Conservation (phyloP, 1,140 invertebrate genomes). For the Pristionchus pacificus region DNA sequence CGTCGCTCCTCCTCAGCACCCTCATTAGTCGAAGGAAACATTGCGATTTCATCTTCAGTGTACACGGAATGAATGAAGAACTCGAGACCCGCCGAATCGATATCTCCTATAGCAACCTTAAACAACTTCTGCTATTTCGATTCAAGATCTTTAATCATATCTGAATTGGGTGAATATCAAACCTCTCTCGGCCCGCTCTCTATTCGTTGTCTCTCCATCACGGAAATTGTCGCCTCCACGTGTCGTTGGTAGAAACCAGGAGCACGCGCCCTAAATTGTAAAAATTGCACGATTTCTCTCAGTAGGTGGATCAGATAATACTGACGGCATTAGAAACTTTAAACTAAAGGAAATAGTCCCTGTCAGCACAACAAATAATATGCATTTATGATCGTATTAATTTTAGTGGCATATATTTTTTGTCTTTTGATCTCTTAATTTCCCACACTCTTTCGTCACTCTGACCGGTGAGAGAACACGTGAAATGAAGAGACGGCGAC, state of each 20-base stretch:
- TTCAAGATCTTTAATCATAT: neutral
- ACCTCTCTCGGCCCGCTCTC: constrained; percentile 32
- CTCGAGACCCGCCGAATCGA: constrained; percentile 48
- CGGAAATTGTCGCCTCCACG: constrained; percentile 46
- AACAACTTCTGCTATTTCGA: too few relatives aligned
- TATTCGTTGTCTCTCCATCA: constrained; percentile 21
- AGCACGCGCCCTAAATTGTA: constrained; percentile 39
- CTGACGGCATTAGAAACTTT: too few relatives aligned
- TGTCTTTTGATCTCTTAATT: too few relatives aligned
- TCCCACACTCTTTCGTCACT: too few relatives aligned
- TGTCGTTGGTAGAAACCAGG: constrained; percentile 52
- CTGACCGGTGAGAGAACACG: too few relatives aligned
- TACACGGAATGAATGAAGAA: constrained; percentile 56
- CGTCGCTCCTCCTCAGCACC: constrained; percentile 22
- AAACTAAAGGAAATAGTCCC: too few relatives aligned
- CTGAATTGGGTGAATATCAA: neutral
- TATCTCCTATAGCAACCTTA: constrained; percentile 52
- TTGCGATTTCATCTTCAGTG: constrained; percentile 50
- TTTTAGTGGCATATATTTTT: too few relatives aligned
- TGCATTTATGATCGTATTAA: too few relatives aligned
- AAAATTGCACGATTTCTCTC: too few relatives aligned
- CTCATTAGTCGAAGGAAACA: constrained; percentile 25
- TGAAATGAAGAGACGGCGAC: too few relatives aligned
- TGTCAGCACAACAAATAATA: too few relatives aligned
- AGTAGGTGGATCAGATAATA: too few relatives aligned